Conservation (phyloP, 2,888 invertebrate species). For the Tetrapedia diversipes region DNA sequence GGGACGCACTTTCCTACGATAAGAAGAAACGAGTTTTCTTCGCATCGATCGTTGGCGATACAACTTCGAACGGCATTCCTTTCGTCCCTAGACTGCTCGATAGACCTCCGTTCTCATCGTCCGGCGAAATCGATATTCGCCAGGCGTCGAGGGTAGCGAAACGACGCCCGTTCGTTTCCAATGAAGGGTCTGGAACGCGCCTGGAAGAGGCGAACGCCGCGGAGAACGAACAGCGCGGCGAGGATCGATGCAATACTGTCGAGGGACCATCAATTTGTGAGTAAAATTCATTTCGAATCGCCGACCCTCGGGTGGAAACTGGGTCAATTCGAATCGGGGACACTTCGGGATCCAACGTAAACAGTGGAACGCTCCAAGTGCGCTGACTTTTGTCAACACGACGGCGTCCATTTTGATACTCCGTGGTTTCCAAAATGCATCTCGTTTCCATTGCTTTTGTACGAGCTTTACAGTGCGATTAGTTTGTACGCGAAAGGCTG, state of each 20-base stretch:
- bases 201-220: background rate
- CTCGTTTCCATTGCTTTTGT: background rate
- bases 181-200: background rate
- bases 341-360: constrained; percentile 1
- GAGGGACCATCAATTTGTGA: constrained; percentile 57
- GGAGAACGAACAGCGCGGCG: background rate
- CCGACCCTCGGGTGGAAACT: background rate
- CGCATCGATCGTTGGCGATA: constrained; percentile 27
- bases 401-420: background rate
- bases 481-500: too few species aligned
- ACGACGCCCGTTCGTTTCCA: constrained; percentile 10
- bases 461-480: background rate
- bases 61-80: constrained; percentile 48
- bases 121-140: constrained; percentile 42
- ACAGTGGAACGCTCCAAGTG: background rate
- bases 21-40: constrained; percentile 14
- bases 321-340: constrained; percentile 7
- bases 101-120: constrained; percentile 21
- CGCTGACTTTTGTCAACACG: background rate
- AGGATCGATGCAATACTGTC: constrained; percentile 57
- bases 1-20: background rate
- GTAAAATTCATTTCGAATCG: constrained; percentile 43
- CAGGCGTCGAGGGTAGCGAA: constrained; percentile 24
- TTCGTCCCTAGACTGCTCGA: constrained; percentile 48
- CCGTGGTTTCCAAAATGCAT: background rate